Evolutionary conservation across 2,888 invertebrate species (phyloP).

Genomic region (Macaria notata): DNA sequence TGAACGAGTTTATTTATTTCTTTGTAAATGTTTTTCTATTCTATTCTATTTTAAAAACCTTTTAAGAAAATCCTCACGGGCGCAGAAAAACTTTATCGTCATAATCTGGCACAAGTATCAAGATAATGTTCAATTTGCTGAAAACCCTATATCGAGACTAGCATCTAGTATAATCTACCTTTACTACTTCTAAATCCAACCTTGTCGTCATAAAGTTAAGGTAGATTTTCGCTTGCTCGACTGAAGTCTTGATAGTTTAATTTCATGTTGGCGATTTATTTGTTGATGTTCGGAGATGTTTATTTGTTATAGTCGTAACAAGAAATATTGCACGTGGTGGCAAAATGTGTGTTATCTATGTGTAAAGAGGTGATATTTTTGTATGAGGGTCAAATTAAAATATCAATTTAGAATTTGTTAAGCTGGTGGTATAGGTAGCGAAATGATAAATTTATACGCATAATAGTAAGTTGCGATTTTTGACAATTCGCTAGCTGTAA

Average conservation of each 20-base stretch:
- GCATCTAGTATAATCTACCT: conserved; percentile 27
- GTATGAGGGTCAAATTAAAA: background rate
- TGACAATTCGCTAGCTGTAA: no score
- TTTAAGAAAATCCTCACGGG: background rate
- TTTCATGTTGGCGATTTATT: conserved; percentile 31
- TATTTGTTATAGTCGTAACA: conserved; percentile 19
- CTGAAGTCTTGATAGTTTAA: conserved; percentile 31
- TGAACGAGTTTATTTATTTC: no score
- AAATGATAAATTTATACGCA: no score
- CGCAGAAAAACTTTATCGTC: conserved; percentile 10
- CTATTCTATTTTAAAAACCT: background rate
- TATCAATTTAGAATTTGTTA: background rate
- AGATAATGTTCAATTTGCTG: conserved; percentile 28
- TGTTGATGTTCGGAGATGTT: conserved; percentile 25
- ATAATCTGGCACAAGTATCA: conserved; percentile 21
- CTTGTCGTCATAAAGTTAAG: conserved; percentile 4
- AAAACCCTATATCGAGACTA: conserved; percentile 29
- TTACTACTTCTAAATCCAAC: conserved; percentile 5
- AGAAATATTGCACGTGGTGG: conserved; percentile 12
- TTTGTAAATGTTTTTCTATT: no score
- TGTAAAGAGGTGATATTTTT: conserved; percentile 6
- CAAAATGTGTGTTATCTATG: background rate
- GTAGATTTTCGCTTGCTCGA: background rate
- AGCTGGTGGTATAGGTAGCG: no score
- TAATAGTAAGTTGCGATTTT: no score